phyloP scores from a whole-genome alignment of 2,113 vertebrate genomes.

The Pomatostomus ruficeps region DNA sequence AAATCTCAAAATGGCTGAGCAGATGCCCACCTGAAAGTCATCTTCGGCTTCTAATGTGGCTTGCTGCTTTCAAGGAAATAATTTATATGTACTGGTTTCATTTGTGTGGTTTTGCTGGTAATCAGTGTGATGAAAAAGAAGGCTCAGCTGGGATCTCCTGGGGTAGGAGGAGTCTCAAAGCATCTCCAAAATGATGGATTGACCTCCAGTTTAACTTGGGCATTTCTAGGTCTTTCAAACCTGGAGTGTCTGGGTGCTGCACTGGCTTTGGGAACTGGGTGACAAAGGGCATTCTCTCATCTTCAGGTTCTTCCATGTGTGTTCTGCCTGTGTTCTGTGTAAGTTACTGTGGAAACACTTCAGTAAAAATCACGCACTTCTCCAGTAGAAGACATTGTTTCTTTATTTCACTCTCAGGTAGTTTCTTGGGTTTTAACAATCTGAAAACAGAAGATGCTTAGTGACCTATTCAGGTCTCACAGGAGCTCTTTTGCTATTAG shows the following conservation, averaged over 20 bases:
- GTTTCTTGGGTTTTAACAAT: neutral
- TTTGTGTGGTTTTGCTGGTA: neutral
- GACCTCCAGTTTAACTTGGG: neutral
- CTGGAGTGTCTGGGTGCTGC: neutral
- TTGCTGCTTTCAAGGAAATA: neutral
- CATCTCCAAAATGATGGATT: neutral
- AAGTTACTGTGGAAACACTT: neutral
- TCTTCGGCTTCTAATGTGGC: neutral
- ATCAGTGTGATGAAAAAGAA: neutral
- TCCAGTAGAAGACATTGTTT: neutral
- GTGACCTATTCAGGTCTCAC: neutral
- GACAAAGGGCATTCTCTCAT: accelerated
- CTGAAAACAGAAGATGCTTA: neutral
- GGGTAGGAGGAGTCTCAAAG: neutral
- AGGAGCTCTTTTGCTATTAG: neutral
- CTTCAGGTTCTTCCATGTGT: neutral
- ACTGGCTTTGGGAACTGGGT: neutral
- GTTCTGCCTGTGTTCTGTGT: neutral
- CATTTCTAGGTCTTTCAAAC: neutral
- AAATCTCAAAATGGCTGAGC: neutral
- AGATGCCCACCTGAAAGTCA: neutral
- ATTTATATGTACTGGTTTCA: neutral
- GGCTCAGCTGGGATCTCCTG: neutral
- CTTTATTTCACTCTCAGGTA: neutral
- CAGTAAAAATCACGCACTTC: neutral